A percentile compares a stretch with the other conserved stretches of the same genome.
Conservation (phyloP, 2,888 invertebrate genomes). For the Nephrotoma appendiculata region DNA sequence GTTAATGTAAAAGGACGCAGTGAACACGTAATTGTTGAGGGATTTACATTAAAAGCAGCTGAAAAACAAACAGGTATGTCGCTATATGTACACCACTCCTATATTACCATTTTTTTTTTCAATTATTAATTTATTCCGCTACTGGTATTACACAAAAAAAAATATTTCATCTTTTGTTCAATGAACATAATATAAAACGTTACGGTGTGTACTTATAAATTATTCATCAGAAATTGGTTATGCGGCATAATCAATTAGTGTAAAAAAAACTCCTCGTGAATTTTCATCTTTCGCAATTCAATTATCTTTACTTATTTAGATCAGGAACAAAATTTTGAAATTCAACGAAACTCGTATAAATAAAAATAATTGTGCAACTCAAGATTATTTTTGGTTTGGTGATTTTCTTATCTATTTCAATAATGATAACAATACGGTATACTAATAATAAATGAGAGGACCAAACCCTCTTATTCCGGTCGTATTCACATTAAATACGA, state of each 20-base stretch:
- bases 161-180: not conserved
- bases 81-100: too few species aligned
- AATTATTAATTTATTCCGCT: not conserved
- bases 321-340: not conserved
- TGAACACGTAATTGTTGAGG: constrained; percentile 52
- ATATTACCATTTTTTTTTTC: not conserved
- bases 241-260: not conserved
- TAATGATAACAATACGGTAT: not conserved
- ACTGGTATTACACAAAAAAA: not conserved
- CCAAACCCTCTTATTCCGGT: not conserved
- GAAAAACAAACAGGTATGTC: constrained; percentile 57
- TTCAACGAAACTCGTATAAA: not conserved
- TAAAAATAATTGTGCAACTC: not conserved
- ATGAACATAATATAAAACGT: not conserved
- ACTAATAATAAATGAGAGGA: not conserved
- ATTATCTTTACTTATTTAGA: not conserved
- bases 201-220: not conserved
- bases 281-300: not conserved
- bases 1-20: constrained; percentile 73
- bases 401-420: not conserved
- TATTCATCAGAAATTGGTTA: not conserved
- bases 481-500: not conserved
- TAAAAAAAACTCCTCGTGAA: not conserved
- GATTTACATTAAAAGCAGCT: constrained; percentile 57
- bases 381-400: not conserved